Evolutionary conservation across 2,797 vertebrate species (phyloP), one percentile per base, ranked within the genome.

Genomic region (Sebastes minor): DNA sequence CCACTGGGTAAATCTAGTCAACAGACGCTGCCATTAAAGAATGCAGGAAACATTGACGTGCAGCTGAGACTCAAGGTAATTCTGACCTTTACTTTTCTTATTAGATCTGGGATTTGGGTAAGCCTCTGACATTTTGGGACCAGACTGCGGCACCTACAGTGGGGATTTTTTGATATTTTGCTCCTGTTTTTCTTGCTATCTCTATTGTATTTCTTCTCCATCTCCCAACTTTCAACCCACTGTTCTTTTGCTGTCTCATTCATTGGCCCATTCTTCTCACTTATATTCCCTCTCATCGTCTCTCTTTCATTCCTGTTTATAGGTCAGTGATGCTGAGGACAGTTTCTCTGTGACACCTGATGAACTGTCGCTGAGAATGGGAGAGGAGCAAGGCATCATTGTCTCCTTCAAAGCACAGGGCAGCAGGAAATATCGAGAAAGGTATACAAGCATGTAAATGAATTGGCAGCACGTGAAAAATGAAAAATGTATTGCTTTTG

Each of bases 11-110:
- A 95, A 87, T 95, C 94, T 77, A 87, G 92, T 82, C 96, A 95
- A 78, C 97, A 97, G 88, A 94, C 91, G 7, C 94, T 99, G 82
- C 98, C 98, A 1, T 94, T 99, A 92, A 97, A 97, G 94, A 99
- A 99, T 93, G 97, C 97, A 74, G 99, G 99, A 71, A 99, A 99
- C 94, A 98, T 99, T 85, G 92, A 95, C 20, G 97, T 99, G 70
- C 89, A 94, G 87, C 95, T 99, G 80, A 96, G 96, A 91, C 87
- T 99, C 28, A 95, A 95, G 96, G 96, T 97, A 92, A 91, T 85
- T 88, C 83, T 90, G 79, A 87, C 80, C 82, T 91, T 94, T 88
- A 74, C 82, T 82, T 89, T 90, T 89, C 68, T 88, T 83, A 89
- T 89, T 89, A 74, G 80, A 84, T 83, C 56, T 74, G 74, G 56